Evolutionary conservation across 2,797 vertebrate genomes (phyloP), one percentile per base, ranked within the genome.

Genomic region (Cheirogaleus major): DNA sequence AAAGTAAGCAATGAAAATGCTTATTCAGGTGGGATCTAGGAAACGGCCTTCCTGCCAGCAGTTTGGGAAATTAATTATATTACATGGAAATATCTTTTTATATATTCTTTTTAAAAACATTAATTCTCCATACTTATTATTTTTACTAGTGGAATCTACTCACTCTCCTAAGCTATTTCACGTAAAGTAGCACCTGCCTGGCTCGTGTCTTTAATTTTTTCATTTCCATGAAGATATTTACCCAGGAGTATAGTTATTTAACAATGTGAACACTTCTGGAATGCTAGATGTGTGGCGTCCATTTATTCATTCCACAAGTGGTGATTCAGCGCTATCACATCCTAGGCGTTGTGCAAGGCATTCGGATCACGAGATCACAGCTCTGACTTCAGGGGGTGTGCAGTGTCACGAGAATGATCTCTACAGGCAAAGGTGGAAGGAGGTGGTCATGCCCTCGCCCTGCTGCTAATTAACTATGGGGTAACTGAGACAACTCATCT

Each of bases 161-260:
- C 11, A 43, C n/a, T 78, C 38, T 65, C 79, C 75, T 38, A 50
- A 88, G 27, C 15, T 79, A 57, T 69, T 93, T 70, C 84, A 76
- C 52, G 78, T 27, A 38, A 93, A 73, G n/a, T 83, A 79, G 57
- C 25, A 89, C 17, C 65, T 67, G 2, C 11, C 55, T 84, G 67
- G 45, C 43, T 57, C n/a, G 32, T 82, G 43, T 27, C 48, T 95
- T 63, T 89, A 84, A 20, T 80, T 89, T 89, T 89, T 94, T 95
- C 82, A 70, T 72, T 76, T 92, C 38, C 2, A 32, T 25, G 50
- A 89, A 73, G 70, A 55, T n/a, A 73, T 41, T 92, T 92, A 76
- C 45, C 89, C 10, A 25, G 25, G 85, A 73, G 50, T 69, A 13
- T 41, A 72, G 82, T 61, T 69, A 57, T 43, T 89, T 88, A 61